phyloP scores from a whole-genome alignment of 2,888 invertebrate genomes.

The Theretra japonica region DNA sequence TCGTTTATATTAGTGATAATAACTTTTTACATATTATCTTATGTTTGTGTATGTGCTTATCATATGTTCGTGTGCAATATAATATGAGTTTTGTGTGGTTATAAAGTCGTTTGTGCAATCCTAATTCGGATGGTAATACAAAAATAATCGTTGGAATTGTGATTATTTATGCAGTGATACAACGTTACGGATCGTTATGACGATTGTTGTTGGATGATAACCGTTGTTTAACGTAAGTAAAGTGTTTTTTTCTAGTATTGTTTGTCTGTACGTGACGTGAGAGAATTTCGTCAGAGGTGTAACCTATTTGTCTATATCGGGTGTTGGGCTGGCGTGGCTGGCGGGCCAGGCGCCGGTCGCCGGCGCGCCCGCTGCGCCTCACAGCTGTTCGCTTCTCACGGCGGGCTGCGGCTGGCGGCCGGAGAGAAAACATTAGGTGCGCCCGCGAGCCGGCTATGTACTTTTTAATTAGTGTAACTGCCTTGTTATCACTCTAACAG shows the following conservation, averaged over 20 bases:
- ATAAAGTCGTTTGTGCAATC: conserved; percentile 76
- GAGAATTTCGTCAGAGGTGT: conserved; percentile 64
- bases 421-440: conserved; percentile 25
- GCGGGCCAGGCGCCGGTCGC: conserved; percentile 44
- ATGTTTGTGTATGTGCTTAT: conserved; percentile 70
- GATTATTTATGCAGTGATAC: conserved; percentile 82
- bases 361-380: conserved; percentile 36
- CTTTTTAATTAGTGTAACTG: conserved; percentile 39
- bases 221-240: conserved; percentile 74
- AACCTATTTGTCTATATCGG: conserved; percentile 76
- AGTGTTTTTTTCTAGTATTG: conserved; percentile 47
- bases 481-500: conserved; percentile 51
- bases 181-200: conserved; percentile 76
- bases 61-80: conserved; percentile 74
- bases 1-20: conserved; percentile 74
- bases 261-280: conserved; percentile 47
- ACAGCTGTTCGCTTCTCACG: conserved; percentile 55
- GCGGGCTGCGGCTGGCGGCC: conserved; percentile 30
- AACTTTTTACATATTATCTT: conserved; percentile 66
- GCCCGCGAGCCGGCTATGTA: conserved; percentile 37
- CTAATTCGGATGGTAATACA: conserved; percentile 69
- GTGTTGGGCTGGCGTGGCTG: conserved; percentile 63
- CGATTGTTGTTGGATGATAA: conserved; percentile 81
- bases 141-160: conserved; percentile 82
- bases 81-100: conserved; percentile 76